phyloP scores from a whole-genome alignment of 2,888 invertebrate genomes.

The Pharmacophagus antenor region DNA sequence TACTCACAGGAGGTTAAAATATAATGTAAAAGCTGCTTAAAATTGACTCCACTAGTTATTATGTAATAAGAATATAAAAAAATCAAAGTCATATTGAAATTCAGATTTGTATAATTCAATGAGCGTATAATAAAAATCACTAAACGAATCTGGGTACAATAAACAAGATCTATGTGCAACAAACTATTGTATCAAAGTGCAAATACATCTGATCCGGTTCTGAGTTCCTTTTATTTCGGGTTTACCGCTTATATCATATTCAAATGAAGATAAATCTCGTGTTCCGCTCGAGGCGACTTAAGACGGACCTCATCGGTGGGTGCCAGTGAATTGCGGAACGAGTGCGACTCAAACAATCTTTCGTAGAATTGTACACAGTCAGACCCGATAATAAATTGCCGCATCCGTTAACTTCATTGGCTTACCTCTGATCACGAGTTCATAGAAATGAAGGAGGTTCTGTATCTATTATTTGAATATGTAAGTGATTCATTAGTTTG shows the following conservation, averaged over 20 bases:
- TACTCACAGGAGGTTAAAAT: too few species aligned
- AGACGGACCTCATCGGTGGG: conserved; percentile 19
- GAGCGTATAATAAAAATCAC: neutral
- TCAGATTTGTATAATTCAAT: neutral
- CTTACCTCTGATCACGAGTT: conserved; percentile 10
- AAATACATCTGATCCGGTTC: conserved; percentile 9
- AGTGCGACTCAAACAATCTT: conserved; percentile 48
- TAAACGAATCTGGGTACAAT: neutral
- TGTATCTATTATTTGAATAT: neutral
- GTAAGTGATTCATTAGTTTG: conserved; percentile 2
- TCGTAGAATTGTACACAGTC: conserved; percentile 48
- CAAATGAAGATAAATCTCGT: conserved; percentile 36
- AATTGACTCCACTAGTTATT: too few species aligned
- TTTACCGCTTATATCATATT: conserved; percentile 17
- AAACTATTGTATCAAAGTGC: neutral
- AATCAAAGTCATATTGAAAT: neutral
- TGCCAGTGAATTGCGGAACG: conserved; percentile 39
- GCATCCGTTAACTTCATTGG: conserved; percentile 38
- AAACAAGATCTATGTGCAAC: neutral
- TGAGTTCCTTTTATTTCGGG: neutral
- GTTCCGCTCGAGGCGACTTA: conserved; percentile 9
- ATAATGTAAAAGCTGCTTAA: too few species aligned
- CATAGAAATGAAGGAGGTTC: conserved; percentile 16
- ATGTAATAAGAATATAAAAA: too few species aligned
- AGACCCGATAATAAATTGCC: conserved; percentile 52